Percentiles rank a stretch among this genome's conserved stretches.
Conservation (phyloP, 2,113 vertebrate genomes). For the Otus sunia region DNA sequence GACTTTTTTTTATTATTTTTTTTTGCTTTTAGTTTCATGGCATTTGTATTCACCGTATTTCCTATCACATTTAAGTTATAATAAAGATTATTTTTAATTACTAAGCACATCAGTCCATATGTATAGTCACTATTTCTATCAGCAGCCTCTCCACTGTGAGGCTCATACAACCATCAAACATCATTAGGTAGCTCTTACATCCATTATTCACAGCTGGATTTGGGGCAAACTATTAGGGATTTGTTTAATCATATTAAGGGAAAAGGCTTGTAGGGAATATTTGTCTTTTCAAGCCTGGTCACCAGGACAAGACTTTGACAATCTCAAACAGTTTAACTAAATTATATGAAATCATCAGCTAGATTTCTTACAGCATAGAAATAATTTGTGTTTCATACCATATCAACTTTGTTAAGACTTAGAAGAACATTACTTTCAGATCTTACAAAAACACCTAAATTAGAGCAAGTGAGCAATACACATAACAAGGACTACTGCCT, state of each 20-base stretch:
- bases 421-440: neutral
- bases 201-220: neutral
- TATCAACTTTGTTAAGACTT: neutral
- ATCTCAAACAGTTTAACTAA: neutral
- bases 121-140: neutral
- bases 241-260: neutral
- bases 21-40: slow-evolving; percentile 66
- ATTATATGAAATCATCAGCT: neutral
- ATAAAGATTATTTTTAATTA: slow-evolving; percentile 98
- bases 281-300: neutral
- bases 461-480: neutral
- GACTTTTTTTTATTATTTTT: slow-evolving; percentile 36
- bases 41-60: slow-evolving; percentile 75
- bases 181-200: neutral
- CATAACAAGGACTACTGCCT: neutral
- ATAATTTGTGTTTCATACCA: neutral
- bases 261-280: neutral
- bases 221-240: neutral
- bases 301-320: neutral
- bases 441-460: neutral
- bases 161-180: neutral
- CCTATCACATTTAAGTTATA: slow-evolving; percentile 84
- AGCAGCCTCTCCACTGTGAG: neutral
- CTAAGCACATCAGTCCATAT: slow-evolving; percentile 38
- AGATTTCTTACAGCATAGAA: neutral